Conservation (phyloP, 2,797 vertebrate species). For the Enteromius thamalakanensis region DNA sequence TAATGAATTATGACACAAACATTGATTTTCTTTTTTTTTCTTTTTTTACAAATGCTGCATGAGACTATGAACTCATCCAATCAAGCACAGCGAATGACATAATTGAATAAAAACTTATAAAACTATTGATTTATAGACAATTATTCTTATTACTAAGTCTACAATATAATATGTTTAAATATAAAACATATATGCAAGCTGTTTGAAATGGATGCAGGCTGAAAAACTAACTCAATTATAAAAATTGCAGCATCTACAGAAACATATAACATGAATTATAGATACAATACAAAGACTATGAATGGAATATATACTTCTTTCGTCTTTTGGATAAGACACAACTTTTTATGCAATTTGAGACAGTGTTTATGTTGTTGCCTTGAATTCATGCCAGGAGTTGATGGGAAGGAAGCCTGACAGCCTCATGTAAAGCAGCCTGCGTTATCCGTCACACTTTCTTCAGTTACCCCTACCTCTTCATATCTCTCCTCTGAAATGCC, state of each 20-base stretch:
- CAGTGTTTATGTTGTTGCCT: conserved; percentile 21
- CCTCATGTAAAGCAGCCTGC: conserved; percentile 48
- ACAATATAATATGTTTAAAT: neutral
- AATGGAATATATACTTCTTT: neutral
- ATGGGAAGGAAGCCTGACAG: conserved; percentile 44
- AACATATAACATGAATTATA: neutral
- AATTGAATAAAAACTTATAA: neutral
- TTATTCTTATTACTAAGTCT: neutral
- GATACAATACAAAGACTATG: neutral
- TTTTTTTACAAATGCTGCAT: neutral
- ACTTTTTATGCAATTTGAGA: conserved; percentile 33
- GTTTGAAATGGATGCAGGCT: neutral
- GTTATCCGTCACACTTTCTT: conserved; percentile 50
- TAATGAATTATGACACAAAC: neutral
- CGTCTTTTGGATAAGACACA: neutral
- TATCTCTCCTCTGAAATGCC: conserved; percentile 44
- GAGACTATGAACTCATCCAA: neutral
- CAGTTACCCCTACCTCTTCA: conserved; percentile 39
- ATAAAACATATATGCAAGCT: neutral
- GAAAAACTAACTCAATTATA: neutral
- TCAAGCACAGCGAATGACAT: neutral
- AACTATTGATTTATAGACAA: neutral
- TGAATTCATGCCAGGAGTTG: conserved; percentile 28
- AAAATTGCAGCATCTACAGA: neutral
- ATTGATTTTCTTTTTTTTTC: neutral